These are phyloP conservation scores for Allobates femoralis DNA, from an alignment of 2,797 vertebrate species.

Conservation along the genomic window DNA sequence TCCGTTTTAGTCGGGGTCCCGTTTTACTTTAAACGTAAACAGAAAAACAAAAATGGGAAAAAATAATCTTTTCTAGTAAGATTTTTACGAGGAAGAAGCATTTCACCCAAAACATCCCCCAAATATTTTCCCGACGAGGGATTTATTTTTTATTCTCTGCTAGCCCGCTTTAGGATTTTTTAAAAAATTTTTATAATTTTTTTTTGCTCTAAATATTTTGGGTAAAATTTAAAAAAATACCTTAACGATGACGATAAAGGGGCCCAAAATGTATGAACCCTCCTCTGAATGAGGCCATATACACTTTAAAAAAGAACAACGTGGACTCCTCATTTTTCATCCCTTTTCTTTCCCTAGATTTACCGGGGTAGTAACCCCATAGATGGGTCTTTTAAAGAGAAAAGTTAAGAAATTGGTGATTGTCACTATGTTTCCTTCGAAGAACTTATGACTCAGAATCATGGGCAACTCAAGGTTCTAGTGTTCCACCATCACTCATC, in stretches of 20 bases:
- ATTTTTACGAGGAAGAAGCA: slow-evolving; percentile 78
- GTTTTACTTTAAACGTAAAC: slow-evolving; percentile 70
- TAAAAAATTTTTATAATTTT: slow-evolving; percentile 77
- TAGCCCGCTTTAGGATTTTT: slow-evolving; percentile 71
- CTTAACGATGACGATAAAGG: slow-evolving; percentile 17
- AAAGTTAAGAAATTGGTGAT: neutral
- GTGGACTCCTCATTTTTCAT: neutral
- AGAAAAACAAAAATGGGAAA: slow-evolving; percentile 74
- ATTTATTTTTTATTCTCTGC: slow-evolving; percentile 78
- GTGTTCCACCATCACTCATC: no score
- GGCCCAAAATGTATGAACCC: neutral
- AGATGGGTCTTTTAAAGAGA: neutral
- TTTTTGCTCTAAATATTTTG: slow-evolving; percentile 81
- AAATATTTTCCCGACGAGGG: slow-evolving; percentile 79
- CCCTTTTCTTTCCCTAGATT: neutral
- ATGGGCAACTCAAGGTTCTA: no score
- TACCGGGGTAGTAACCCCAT: neutral
- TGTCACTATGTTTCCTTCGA: no score
- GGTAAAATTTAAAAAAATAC: slow-evolving; percentile 68
- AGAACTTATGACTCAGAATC: no score
- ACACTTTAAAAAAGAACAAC: neutral
- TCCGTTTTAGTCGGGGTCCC: neutral
- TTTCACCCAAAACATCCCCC: slow-evolving; percentile 76
- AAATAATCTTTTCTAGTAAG: slow-evolving; percentile 73
- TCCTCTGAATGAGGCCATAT: neutral